A percentile compares a stretch with the other conserved stretches of the same genome.
Conservation (phyloP, 1,140 invertebrate genomes). For the Alviniconcha marisindica region DNA sequence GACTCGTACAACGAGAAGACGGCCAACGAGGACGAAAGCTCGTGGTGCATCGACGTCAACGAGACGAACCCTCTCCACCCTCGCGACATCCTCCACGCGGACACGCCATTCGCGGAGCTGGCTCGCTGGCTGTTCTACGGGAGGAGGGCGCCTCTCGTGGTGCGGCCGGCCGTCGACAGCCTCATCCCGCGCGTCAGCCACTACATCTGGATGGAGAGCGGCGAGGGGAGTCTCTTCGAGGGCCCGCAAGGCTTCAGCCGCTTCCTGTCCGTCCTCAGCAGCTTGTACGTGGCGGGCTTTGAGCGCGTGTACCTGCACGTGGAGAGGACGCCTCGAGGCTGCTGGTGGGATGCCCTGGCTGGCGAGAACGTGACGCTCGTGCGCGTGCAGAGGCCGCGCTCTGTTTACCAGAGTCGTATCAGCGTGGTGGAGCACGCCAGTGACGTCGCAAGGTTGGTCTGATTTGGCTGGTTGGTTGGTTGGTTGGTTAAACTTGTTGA, state of each 20-base stretch:
- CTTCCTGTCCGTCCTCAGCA: not conserved
- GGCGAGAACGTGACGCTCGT: not conserved
- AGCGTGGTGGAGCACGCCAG: not conserved
- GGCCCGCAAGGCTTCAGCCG: not conserved
- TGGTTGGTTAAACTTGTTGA: too few relatives aligned
- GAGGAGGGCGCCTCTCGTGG: too few relatives aligned
- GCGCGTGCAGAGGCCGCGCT: not conserved
- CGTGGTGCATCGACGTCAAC: too few relatives aligned
- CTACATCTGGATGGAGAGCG: constrained; percentile 1
- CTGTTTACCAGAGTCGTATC: not conserved
- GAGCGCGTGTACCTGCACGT: not conserved
- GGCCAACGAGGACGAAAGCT: too few relatives aligned
- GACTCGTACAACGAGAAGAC: too few relatives aligned
- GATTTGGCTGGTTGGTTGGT: too few relatives aligned
- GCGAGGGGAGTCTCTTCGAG: not conserved
- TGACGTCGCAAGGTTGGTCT: not conserved
- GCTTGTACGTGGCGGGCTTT: not conserved
- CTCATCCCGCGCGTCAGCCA: constrained; percentile 36
- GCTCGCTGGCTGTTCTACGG: too few relatives aligned
- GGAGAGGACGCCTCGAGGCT: not conserved
- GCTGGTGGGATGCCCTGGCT: not conserved
- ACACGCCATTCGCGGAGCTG: too few relatives aligned
- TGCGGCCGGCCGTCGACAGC: too few relatives aligned
- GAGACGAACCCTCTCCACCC: too few relatives aligned
- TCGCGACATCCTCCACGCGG: too few relatives aligned